These are phyloP conservation scores for Trypoxylon attenuatum DNA, from an alignment of 2,888 invertebrate genomes.

Conservation along the genomic window DNA sequence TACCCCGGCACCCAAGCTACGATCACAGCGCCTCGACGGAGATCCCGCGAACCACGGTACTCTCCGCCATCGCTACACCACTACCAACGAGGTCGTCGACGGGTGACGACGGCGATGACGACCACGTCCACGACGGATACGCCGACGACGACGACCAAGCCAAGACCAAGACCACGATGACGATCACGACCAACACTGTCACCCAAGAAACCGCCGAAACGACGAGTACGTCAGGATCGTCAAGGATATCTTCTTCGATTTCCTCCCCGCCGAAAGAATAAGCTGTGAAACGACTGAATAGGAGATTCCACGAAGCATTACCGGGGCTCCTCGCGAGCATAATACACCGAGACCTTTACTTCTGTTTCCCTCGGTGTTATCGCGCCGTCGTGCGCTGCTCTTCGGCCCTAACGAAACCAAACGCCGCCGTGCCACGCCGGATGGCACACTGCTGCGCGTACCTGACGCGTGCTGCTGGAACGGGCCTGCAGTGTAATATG, in stretches of 20 bases:
- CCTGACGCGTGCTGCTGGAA: neutral
- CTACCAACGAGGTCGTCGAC: slow-evolving; percentile 55
- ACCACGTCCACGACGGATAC: slow-evolving; percentile 7
- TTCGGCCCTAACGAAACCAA: too few species aligned
- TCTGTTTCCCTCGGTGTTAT: neutral
- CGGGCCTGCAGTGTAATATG: neutral
- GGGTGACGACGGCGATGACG: slow-evolving; percentile 41
- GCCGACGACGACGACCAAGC: slow-evolving; percentile 9
- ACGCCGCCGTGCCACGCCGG: too few species aligned
- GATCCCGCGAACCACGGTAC: slow-evolving; percentile 47
- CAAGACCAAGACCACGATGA: slow-evolving; percentile 5
- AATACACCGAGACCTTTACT: neutral
- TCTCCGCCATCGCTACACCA: slow-evolving; percentile 74
- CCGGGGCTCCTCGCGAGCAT: neutral
- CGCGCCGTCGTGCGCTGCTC: neutral
- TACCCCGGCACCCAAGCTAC: slow-evolving; percentile 50
- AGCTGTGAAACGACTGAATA: neutral
- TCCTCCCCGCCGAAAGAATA: too few species aligned
- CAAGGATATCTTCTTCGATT: neutral
- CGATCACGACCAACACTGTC: slow-evolving; percentile 13
- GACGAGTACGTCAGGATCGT: neutral
- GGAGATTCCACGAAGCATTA: neutral
- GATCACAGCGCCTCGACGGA: slow-evolving; percentile 63
- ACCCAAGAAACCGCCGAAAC: neutral
- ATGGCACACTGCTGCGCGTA: too few species aligned